A percentile compares a stretch with the other conserved stretches of the same genome.
Conservation (phyloP, 2,797 vertebrate species). For the Phaenicophaeus curvirostris region DNA sequence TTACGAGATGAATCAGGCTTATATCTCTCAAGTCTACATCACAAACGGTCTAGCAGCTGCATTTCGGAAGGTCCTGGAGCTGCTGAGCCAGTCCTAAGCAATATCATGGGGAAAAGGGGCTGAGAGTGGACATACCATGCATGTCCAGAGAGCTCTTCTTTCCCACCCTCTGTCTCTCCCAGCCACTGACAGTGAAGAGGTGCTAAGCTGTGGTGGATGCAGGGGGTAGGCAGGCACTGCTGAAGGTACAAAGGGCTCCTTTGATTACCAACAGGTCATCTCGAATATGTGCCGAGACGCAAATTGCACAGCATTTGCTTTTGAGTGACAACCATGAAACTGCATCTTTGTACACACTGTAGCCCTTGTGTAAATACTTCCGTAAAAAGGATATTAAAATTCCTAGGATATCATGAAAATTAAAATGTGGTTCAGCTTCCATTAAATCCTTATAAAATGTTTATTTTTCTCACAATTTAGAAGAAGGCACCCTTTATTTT, state of each 20-base stretch:
- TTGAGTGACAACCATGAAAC: neutral
- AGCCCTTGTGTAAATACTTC: neutral
- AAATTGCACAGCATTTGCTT: neutral
- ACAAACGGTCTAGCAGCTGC: rapidly evolving
- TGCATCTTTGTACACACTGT: neutral
- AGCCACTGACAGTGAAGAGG: neutral
- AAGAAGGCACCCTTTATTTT: neutral
- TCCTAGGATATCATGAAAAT: neutral
- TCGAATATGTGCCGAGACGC: neutral
- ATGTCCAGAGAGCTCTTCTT: neutral
- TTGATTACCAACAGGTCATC: neutral
- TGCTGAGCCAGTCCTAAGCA: neutral
- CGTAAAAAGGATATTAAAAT: neutral
- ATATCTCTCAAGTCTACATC: neutral
- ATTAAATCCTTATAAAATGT: neutral
- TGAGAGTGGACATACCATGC: neutral
- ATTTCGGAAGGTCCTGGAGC: neutral
- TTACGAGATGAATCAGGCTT: neutral
- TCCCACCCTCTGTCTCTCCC: neutral
- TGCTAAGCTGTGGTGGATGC: neutral
- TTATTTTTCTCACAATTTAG: neutral
- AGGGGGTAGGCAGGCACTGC: neutral
- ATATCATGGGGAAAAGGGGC: neutral
- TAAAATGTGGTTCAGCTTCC: neutral
- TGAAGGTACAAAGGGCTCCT: neutral